A percentile compares a stretch with the other conserved stretches of the same genome.
Conservation (phyloP, 2,797 vertebrate species). For the Babyrousa celebensis region DNA sequence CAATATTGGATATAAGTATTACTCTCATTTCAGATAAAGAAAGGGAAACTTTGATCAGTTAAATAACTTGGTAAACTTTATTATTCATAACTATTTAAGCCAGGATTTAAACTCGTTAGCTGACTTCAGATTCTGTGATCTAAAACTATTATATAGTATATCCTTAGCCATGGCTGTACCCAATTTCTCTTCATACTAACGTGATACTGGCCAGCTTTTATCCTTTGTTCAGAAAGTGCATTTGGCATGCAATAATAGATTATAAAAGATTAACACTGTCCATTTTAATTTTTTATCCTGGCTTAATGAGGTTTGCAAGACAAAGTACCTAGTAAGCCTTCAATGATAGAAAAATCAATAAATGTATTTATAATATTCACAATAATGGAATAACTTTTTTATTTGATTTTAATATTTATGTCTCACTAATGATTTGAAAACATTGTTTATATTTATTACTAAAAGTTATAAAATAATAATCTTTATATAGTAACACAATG, state of each 20-base stretch:
- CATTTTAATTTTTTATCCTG: slow-evolving; percentile 80
- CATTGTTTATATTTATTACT: slow-evolving; percentile 40
- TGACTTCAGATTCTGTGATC: not conserved
- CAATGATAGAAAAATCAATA: slow-evolving; percentile 80
- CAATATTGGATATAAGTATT: not conserved
- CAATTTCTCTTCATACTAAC: not conserved
- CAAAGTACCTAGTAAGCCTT: slow-evolving; percentile 71
- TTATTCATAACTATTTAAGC: not conserved
- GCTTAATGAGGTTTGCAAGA: slow-evolving; percentile 80
- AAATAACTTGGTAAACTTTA: not conserved
- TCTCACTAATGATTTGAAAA: slow-evolving; percentile 53
- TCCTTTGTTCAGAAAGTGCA: slow-evolving; percentile 61
- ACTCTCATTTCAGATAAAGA: not conserved
- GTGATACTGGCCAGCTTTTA: slow-evolving; percentile 27
- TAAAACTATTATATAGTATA: not conserved
- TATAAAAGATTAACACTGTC: slow-evolving; percentile 77
- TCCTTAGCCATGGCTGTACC: not conserved
- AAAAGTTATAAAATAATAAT: slow-evolving; percentile 51
- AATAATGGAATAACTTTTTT: slow-evolving; percentile 64
- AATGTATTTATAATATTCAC: slow-evolving; percentile 43
- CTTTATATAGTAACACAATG: not conserved
- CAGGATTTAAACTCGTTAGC: not conserved
- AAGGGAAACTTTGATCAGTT: not conserved
- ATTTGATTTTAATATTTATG: slow-evolving; percentile 69
- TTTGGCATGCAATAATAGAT: slow-evolving; percentile 72